Base-by-base conservation (phyloP, 2,797 vertebrate species). In the Naso thynnoides region DNA sequence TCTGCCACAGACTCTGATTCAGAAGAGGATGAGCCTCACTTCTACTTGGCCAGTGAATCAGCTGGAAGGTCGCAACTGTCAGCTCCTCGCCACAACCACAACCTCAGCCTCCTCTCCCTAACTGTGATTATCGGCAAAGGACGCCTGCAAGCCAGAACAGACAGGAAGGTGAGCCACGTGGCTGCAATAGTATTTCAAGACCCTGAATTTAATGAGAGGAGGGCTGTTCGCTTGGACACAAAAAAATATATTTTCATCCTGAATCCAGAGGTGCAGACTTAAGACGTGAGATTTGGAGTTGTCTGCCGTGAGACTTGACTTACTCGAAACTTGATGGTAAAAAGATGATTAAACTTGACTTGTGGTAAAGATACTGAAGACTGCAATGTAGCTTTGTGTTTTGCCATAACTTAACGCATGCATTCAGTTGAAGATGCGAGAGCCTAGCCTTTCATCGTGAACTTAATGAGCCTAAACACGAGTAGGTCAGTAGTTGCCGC, bases 1-100 rank as follows among this genome's bases (percentile, higher is more conserved):
- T 80, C 33, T 65, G 42, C 54, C 11, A 8, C 42, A 98, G 97
- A 98, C 88, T 98, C 96, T 0, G 97, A 98, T 86, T 98, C 97
- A 0, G 97, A 98, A 0, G 97, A 98, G 0, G 97, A 98, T 6
- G 97, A 97, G 3, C 59, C 94, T 64, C 94, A 89, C 38, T 96
- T 95, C 89, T 93, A 93, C 88, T 92, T 95, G 0, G 89, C 91
- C 59, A 94, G 67, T 19, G 91, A 95, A 4, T 81, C 91, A 0
- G 75, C 84, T 38, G 93, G 88, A 79, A 81, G 57, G 61, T 87
- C 73, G 0, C 84, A 81, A 6, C 84, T 86, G 55, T 80, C 81
- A 0, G 91, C 91, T 57, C 63, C 89, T 15, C 88, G 78, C 44
- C 87, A 91, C 16, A 89, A 82, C 73, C 94, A 95, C 75, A 93